These are phyloP conservation scores for Junonia oenone DNA, from an alignment of 2,888 invertebrate species.

Conservation along the genomic window DNA sequence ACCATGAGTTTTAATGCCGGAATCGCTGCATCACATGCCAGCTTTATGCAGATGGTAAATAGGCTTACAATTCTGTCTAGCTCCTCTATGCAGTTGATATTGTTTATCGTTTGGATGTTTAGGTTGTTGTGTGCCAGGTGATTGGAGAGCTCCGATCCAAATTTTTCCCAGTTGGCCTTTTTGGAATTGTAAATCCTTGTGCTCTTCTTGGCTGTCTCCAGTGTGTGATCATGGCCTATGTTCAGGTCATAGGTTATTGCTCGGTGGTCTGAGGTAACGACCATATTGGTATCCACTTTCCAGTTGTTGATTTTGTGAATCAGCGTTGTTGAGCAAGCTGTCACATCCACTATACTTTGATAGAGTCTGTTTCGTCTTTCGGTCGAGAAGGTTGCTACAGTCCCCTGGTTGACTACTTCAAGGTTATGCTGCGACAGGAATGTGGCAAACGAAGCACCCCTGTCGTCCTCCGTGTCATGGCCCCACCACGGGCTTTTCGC, in stretches of 20 bases:
- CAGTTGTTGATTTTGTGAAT: not conserved
- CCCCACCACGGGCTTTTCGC: conserved; percentile 23
- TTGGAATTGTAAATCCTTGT: not conserved
- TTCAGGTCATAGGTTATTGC: too few species aligned
- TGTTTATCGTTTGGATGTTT: not conserved
- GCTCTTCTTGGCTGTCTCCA: too few species aligned
- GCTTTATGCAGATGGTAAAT: too few species aligned
- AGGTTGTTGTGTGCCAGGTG: not conserved
- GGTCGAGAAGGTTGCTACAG: not conserved
- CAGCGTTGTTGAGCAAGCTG: not conserved
- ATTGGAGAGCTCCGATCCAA: not conserved
- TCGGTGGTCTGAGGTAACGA: not conserved
- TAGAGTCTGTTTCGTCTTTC: not conserved
- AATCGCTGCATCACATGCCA: too few species aligned
- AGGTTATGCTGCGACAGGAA: conserved; percentile 14
- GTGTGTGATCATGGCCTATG: too few species aligned
- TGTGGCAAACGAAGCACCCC: conserved; percentile 16
- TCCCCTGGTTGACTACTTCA: not conserved
- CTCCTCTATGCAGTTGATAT: not conserved
- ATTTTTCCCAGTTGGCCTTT: not conserved
- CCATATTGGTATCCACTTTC: not conserved
- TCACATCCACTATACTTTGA: not conserved
- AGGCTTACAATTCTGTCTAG: not conserved
- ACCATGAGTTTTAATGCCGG: too few species aligned
- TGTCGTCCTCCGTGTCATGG: not conserved